Percentiles rank a stretch among this genome's conserved stretches.
phyloP scores from a whole-genome alignment of 2,888 invertebrate genomes.

The Lasioglossum pauxillum region DNA sequence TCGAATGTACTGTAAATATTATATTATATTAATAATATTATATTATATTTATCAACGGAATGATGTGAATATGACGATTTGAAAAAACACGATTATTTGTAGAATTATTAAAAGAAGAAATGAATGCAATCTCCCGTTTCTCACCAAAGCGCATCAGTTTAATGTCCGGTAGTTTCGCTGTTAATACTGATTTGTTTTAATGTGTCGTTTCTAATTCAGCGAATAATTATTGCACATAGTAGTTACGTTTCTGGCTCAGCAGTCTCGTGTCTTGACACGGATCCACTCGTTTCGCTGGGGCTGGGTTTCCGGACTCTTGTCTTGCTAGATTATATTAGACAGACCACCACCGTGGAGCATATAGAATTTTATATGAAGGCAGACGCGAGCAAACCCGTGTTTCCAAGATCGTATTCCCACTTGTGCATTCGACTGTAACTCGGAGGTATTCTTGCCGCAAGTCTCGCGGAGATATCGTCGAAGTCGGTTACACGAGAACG shows the following conservation, averaged over 20 bases:
- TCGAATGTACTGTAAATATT: not conserved
- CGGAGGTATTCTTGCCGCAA: not conserved
- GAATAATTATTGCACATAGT: not conserved
- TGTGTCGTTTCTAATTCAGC: not conserved
- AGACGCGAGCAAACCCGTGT: constrained; percentile 30
- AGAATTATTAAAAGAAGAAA: not conserved
- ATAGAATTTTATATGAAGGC: constrained; percentile 48
- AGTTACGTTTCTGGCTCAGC: not conserved
- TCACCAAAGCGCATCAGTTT: not conserved
- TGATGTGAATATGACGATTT: no score
- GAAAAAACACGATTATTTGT: not conserved
- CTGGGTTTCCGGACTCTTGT: not conserved
- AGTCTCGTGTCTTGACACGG: not conserved
- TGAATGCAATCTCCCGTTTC: not conserved
- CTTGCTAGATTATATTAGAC: constrained; percentile 5
- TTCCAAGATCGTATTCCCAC: constrained; percentile 17
- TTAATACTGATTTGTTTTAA: not conserved
- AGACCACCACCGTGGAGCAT: constrained; percentile 11
- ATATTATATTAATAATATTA: no score
- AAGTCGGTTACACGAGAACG: constrained; percentile 2
- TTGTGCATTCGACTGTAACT: not conserved
- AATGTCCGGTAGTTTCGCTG: not conserved
- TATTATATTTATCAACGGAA: no score
- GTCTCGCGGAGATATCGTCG: constrained; percentile 5
- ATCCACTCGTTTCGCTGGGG: not conserved